These are phyloP conservation scores for Lanistes nyassanus DNA, from an alignment of 1,140 invertebrate species.

Conservation along the genomic window DNA sequence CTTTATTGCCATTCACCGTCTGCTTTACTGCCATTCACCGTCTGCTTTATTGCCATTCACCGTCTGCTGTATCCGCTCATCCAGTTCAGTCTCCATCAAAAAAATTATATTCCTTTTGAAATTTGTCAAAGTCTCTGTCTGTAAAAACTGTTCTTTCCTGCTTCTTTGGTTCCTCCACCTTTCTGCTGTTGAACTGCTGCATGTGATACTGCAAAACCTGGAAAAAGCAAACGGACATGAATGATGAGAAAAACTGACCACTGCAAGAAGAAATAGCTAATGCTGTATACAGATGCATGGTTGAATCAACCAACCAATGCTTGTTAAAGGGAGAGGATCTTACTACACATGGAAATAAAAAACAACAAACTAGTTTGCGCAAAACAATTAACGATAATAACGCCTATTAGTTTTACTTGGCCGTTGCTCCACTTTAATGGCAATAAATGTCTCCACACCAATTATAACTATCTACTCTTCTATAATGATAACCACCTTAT, in stretches of 20 bases:
- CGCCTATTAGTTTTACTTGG: no score
- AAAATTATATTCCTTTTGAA: constrained; percentile 42
- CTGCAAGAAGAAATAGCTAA: neutral
- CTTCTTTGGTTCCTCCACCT: neutral
- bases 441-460: no score
- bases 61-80: no score
- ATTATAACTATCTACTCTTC: no score
- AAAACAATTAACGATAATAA: no score
- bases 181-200: neutral
- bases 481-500: no score
- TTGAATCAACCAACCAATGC: neutral
- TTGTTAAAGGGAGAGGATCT: neutral
- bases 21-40: no score
- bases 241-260: neutral
- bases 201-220: constrained; percentile 18
- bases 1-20: no score
- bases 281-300: neutral
- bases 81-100: constrained; percentile 11
- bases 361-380: neutral
- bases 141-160: constrained; percentile 35
- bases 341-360: neutral
- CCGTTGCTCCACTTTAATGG: no score
- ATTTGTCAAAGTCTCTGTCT: constrained; percentile 42
- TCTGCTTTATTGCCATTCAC: no score
- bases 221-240: neutral